Conservation (phyloP, 2,113 vertebrate species). For the Saimiri boliviensis region DNA sequence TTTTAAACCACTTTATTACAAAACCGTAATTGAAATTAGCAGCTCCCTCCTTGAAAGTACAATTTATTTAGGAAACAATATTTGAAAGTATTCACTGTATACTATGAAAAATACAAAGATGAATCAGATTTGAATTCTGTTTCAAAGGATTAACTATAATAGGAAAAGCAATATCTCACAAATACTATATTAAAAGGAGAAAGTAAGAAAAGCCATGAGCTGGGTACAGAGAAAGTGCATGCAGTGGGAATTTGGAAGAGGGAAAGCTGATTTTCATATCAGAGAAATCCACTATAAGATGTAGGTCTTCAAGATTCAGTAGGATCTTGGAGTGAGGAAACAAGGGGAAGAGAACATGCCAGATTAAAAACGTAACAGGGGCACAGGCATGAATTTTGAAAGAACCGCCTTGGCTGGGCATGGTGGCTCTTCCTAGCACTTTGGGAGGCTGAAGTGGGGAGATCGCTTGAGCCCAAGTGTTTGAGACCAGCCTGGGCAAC, state of each 20-base stretch:
- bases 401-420: no score
- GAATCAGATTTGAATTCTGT: constrained; percentile 9
- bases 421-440: no score
- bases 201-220: not conserved
- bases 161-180: not conserved
- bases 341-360: not conserved
- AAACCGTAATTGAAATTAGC: not conserved
- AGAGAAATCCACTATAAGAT: not conserved
- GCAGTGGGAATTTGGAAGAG: not conserved
- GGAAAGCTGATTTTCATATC: not conserved
- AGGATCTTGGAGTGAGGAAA: not conserved
- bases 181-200: not conserved
- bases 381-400: not conserved
- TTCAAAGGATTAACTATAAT: constrained; percentile 1
- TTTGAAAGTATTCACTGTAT: not conserved
- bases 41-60: not conserved
- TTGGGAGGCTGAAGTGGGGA: no score
- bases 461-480: no score
- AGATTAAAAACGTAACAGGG: not conserved
- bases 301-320: not conserved
- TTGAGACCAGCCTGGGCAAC: no score
- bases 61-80: not conserved
- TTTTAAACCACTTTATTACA: constrained; percentile 7
- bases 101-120: not conserved
- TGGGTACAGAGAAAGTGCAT: not conserved